Base-by-base conservation (phyloP, 2,888 invertebrate species). In the Ectemnius lituratus region DNA sequence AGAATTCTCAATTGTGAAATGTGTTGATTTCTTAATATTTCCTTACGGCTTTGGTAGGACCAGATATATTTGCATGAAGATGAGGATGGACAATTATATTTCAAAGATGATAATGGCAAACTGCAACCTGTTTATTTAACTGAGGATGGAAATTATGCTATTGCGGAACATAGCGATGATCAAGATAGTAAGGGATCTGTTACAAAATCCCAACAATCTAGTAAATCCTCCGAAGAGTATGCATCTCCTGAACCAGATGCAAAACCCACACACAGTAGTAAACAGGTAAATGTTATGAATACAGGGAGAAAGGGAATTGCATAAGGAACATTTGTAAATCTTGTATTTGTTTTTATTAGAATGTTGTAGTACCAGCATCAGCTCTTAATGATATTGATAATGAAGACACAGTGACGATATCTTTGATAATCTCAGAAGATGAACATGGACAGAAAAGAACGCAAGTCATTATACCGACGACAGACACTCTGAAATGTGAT, bases 361-460 rank as follows among this genome's bases (percentile, higher is more conserved):
- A 62, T 46, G 66, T 81, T 46, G 59, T 78, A 0, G 71, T 81
- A 16, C 79, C 84, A 45, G 68, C 75, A 49, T 81, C 87, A 14
- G 70, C 80, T 47, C 58, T 85, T 16, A 52, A 52, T 60, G 89
- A 88, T 67, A 74, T 85, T 18, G 91, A 90, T 47, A 88, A 88
- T 49, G 90, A 91, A 68, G 90, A 90, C 23, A 91, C 91, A 5
- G 85, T 92, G 5, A 92, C 91, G 0, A 89, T 92, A 73, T 90
- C 91, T 0, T 69, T 91, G 27, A 91, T 90, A 70, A 91, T 92
- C 76, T 91, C 91, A 0, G 89, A 91, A 46, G 91, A 92, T 79
- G 90, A 91, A 58, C 87, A 90, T 65, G 91, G 91, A 0, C 88
- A 90, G 62, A 91, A 91, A 75, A 84, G 90, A 65, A 92, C 92